Evolutionary conservation across 2,113 vertebrate species (phyloP).

Genomic region (Sminthopsis crassicaudata): DNA sequence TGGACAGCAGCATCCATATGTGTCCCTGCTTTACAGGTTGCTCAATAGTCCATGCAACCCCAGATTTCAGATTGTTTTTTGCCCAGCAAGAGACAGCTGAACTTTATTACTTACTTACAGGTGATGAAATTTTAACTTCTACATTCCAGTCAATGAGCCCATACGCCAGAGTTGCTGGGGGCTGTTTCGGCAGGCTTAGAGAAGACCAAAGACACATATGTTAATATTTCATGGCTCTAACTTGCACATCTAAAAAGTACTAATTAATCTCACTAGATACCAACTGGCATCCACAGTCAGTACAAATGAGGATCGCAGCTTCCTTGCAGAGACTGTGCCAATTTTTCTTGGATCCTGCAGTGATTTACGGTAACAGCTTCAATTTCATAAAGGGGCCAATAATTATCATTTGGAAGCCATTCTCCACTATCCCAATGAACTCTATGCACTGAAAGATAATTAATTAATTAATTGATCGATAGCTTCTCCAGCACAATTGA

Average conservation of each 20-base stretch:
- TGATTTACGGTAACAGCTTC: slow-evolving; percentile 80
- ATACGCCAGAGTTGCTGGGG: slow-evolving; percentile 57
- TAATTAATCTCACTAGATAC: slow-evolving; percentile 84
- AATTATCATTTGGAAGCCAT: slow-evolving; percentile 82
- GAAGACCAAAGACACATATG: slow-evolving; percentile 62
- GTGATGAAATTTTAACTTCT: slow-evolving; percentile 51
- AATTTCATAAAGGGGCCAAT: slow-evolving; percentile 75
- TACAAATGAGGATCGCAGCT: slow-evolving; percentile 79
- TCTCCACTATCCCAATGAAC: slow-evolving; percentile 80
- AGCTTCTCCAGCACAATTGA: slow-evolving; percentile 70
- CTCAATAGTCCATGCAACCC: neutral
- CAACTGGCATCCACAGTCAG: slow-evolving; percentile 78
- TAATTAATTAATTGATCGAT: slow-evolving; percentile 75
- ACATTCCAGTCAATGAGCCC: neutral
- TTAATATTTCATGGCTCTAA: slow-evolving; percentile 81
- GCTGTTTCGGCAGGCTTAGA: slow-evolving; percentile 63
- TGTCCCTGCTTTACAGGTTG: neutral
- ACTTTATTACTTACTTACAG: neutral
- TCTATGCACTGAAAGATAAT: slow-evolving; percentile 79
- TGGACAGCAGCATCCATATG: neutral
- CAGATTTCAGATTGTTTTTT: neutral
- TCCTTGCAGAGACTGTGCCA: slow-evolving; percentile 75
- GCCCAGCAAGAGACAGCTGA: neutral
- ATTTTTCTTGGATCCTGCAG: slow-evolving; percentile 74
- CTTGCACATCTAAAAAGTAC: slow-evolving; percentile 80